Evolutionary conservation across 2,113 vertebrate genomes (phyloP), one percentile per base, ranked within the genome.

Genomic region (Calypte anna): DNA sequence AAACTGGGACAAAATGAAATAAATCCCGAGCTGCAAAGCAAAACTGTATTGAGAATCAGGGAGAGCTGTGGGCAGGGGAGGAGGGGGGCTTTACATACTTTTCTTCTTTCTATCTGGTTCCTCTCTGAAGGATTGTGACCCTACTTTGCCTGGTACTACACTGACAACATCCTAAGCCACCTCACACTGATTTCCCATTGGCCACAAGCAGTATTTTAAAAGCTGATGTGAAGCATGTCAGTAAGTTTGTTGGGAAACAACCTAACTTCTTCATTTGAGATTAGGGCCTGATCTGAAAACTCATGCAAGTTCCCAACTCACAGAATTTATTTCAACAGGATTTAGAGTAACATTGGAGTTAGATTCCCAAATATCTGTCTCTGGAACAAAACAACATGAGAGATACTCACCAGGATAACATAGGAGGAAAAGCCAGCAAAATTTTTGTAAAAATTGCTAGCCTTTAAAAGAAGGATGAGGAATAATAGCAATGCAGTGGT

Each of bases 1-100:
- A 70, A 54, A 28, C 4, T 12, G 7, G 6, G 14, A 30, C 13
- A 12, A 22, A 20, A 59, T 73, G 31, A 55, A 44, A 31, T 19
- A 51, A 4, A 28, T 15, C 1, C 30, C 36, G n/a, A 61, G 28
- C 4, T 7, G 25, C 46, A 68, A 61, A 20, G 1, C 4, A 82
- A 79, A 38, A 2, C 2, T 72, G 5, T n/a, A n/a, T 5, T 54
- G 68, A 70, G 8, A 13, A 20, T 70, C 14, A 38, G 12, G 14
- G 5, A 15, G 6, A 30, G 16, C 11, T 33, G 24, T 50, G 4
- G 1, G 0, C 2, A 8, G 14, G 19, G 13, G n/a, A 55, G 20
- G 16, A 82, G 6, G 24, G 9, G 58, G 30, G 4, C 6, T 75
- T 19, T 58, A 12, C 1, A 48, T 48, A 21, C 5, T 22, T 48